Evolutionary conservation across 2,888 invertebrate species (phyloP).

Genomic region (Uloborus plumipes): DNA sequence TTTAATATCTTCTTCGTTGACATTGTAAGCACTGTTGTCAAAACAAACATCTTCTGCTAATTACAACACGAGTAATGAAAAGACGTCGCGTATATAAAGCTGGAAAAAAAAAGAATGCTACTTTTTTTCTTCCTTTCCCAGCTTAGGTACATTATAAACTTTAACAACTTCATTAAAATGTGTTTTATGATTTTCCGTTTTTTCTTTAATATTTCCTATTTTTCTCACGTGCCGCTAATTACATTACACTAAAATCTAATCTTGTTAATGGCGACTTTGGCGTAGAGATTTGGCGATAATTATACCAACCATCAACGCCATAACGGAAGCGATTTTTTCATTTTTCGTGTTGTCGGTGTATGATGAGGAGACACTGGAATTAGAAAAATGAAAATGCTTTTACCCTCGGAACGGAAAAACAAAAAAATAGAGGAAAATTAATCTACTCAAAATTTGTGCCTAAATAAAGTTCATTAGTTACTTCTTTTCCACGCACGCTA

Average conservation of each 20-base stretch:
- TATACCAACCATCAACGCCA: constrained; percentile 15
- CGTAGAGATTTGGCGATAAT: constrained; percentile 26
- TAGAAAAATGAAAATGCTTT: too few relatives aligned
- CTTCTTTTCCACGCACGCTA: too few relatives aligned
- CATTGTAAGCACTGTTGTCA: background rate
- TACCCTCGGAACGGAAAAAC: background rate
- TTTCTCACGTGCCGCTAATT: constrained; percentile 23
- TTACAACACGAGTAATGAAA: constrained; percentile 13
- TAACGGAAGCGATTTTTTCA: constrained; percentile 5
- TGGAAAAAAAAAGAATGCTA: background rate
- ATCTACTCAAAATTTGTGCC: too few relatives aligned
- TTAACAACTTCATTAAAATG: constrained; percentile 31
- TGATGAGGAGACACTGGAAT: too few relatives aligned
- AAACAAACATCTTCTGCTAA: constrained; percentile 2
- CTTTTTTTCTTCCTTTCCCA: background rate
- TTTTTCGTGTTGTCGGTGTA: background rate
- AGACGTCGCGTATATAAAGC: background rate
- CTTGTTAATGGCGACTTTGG: constrained; percentile 27
- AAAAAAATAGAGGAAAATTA: constrained; percentile 16
- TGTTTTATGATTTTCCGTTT: background rate
- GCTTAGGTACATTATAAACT: constrained; percentile 16
- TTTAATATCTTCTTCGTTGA: background rate
- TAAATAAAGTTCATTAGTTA: too few relatives aligned
- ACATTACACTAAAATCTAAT: constrained; percentile 38
- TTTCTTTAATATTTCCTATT: background rate